Conservation (phyloP, 1,140 invertebrate species). For the Eubasilissa regina region DNA sequence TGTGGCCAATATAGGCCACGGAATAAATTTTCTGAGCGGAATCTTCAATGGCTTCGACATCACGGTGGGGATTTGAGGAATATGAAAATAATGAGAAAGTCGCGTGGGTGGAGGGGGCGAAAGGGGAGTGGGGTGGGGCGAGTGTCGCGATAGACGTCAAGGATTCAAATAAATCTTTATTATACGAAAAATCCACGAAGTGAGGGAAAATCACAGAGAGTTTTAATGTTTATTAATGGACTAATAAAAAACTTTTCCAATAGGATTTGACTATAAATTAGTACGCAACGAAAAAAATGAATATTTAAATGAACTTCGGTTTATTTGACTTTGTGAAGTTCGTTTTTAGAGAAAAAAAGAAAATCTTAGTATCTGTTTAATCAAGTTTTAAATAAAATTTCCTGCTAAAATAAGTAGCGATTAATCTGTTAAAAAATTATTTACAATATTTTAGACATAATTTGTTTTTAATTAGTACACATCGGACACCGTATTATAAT, state of each 20-base stretch:
- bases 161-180: slow-evolving; percentile 40
- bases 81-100: slow-evolving; percentile 31
- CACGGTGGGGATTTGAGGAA: slow-evolving; percentile 26
- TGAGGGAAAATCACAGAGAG: slow-evolving; percentile 27
- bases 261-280: not conserved
- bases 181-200: slow-evolving; percentile 3
- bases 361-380: too few species aligned
- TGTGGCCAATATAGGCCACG: slow-evolving; percentile 39
- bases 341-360: too few species aligned
- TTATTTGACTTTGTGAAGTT: too few species aligned
- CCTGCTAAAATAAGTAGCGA: too few species aligned
- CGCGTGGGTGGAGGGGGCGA: too few species aligned
- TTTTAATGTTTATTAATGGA: slow-evolving; percentile 35
- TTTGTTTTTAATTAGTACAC: too few species aligned
- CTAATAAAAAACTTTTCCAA: slow-evolving; percentile 33
- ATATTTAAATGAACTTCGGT: not conserved
- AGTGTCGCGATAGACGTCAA: slow-evolving; percentile 11
- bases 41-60: slow-evolving; percentile 30
- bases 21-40: slow-evolving; percentile 37
- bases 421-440: too few species aligned
- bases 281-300: not conserved
- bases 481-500: not conserved
- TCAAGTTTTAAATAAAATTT: too few species aligned
- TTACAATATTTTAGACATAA: too few species aligned
- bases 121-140: not conserved